Base-by-base conservation (phyloP, 2,797 vertebrate species). In the Schizopygopsis pylzovi region DNA sequence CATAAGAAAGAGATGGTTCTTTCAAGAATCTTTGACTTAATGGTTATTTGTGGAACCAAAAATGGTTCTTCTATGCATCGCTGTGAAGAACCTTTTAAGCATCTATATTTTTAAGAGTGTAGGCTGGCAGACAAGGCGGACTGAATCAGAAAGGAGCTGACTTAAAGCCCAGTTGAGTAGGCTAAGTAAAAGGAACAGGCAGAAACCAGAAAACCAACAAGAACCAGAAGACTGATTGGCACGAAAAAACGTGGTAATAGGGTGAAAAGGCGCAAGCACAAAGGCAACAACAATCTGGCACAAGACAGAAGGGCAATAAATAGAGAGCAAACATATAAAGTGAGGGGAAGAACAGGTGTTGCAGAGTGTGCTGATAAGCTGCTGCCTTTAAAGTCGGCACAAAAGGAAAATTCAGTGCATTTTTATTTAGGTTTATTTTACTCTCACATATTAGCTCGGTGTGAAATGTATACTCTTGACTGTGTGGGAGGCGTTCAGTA, bases 401-500 rank as follows among this genome's bases (percentile, higher is more conserved):
- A 3, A 37, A 67, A 37, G 37, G 15, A 67, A 67, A 67, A 67
- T 18, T 41, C 79, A 25, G 8, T 71, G 65, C 47, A 56, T 68
- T 70, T 70, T 70, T 56, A 56, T 33, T 67, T 20, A 0, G 4
- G 41, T n/a, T 47, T 52, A 49, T 78, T 65, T 77, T 59, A n/a
- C 70, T 33, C 25, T 45, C 39, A n/a, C 25, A 18, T 25, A 47
- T 82, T 79, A 12, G 63, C 49, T 85, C 76, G 71, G 49, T 47
- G 63, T 68, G 75, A 33, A 33, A 70, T 79, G 70, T 59, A 20
- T 70, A 70, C 20, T 6, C 33, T 81, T 63, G 37, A 43, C 41
- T 39, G 22, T 54, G 39, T 56, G 54, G 70, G 77, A 43, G 65
- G 25, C 39, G 22, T 77, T 77, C 67, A 33, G 65, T 41, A 71